Evolutionary conservation across 2,113 vertebrate species (phyloP), one percentile per base, ranked within the genome.

Genomic region (Semnopithecus entellus): DNA sequence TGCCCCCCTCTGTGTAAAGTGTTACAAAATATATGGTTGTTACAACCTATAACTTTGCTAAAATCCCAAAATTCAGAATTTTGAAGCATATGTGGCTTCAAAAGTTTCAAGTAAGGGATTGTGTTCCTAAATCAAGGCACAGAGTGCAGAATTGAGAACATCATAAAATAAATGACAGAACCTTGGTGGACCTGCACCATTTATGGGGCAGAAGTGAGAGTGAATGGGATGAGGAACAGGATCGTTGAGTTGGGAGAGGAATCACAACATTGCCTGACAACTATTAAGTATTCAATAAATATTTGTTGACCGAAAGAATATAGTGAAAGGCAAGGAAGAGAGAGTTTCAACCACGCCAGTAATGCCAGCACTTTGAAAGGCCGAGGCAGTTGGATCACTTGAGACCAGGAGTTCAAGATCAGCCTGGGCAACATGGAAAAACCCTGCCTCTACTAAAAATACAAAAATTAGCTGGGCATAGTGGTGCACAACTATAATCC

Each of bases 31-130:
- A 66, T 25, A 52, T 27, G 40, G 22, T 68, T 88, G n/a, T 43
- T 70, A 40, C 0, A 68, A 2, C 11, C 35, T 79, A 6, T 92
- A 35, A 48, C 55, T 92, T 85, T 48, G 38, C 40, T 92, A 92
- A 95, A 75, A 79, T 90, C 30, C 27, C 23, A 48, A 92, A 90
- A 11, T 86, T 80, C 57, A 83, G 32, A 89, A 89, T 52, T 90
- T 81, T 87, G 61, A 79, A 92, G 75, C 30, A 38, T 38, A 79
- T 43, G 68, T 90, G 50, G 57, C 76, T 50, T 66, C 80, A 59
- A 87, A 23, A 84, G 22, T 93, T 90, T 93, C 50, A 79, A 81
- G 38, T 73, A 79, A 79, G 45, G 40, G 23, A 90, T 8, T 59
- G 17, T 81, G 55, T 72, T 92, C 32, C 76, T 79, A 66, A 96